Conservation (phyloP, 2,888 invertebrate genomes). For the Prosopocoilus inquinatus region DNA sequence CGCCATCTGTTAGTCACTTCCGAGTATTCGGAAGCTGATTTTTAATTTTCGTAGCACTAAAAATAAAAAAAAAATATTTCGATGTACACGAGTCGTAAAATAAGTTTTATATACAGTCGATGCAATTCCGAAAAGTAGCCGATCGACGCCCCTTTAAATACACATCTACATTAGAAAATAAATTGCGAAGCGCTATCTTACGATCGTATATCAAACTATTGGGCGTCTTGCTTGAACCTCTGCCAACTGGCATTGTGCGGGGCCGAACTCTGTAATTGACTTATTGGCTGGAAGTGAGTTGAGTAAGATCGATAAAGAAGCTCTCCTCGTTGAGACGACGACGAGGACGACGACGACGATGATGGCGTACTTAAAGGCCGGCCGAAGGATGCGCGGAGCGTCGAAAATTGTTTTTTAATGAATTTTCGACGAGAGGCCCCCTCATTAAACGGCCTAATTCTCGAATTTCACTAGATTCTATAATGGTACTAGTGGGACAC, state of each 20-base stretch:
- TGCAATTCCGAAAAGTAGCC: neutral
- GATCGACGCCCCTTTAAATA: constrained; percentile 30
- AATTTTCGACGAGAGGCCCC: too few relatives aligned
- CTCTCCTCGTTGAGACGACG: constrained; percentile 3
- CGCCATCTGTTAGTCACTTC: too few relatives aligned
- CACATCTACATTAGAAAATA: constrained; percentile 45
- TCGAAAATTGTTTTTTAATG: too few relatives aligned
- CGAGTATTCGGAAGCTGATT: too few relatives aligned
- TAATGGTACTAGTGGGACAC: too few relatives aligned
- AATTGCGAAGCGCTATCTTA: constrained; percentile 44
- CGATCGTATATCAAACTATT: constrained; percentile 45
- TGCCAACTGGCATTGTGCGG: constrained; percentile 51
- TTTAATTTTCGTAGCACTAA: too few relatives aligned
- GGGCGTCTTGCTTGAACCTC: constrained; percentile 47
- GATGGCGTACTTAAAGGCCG: neutral
- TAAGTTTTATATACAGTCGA: neutral
- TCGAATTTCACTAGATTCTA: too few relatives aligned
- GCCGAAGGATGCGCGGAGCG: too few relatives aligned
- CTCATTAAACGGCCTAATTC: too few relatives aligned
- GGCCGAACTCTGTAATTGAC: constrained; percentile 47
- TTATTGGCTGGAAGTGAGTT: constrained; percentile 50
- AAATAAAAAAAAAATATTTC: too few relatives aligned
- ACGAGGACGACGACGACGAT: neutral
- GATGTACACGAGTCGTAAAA: neutral
- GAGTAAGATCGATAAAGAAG: constrained; percentile 43